Conservation (phyloP, 1,140 invertebrate species). For the Lordiphosa clarofinis region DNA sequence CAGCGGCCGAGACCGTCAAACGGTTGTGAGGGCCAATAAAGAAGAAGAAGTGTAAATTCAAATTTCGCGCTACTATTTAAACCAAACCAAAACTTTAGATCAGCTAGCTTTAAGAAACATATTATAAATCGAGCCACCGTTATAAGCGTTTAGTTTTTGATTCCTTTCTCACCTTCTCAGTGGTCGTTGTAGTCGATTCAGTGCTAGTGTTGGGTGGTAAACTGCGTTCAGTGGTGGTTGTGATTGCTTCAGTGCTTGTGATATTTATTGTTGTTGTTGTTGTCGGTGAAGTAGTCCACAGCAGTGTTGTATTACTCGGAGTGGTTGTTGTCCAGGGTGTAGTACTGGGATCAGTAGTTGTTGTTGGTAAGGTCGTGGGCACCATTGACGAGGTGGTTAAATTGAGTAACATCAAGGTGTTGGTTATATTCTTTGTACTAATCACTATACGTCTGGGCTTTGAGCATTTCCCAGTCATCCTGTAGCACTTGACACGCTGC, state of each 20-base stretch:
- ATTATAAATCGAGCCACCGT: too few relatives aligned
- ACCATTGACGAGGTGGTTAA: conserved; percentile 57
- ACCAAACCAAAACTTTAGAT: too few relatives aligned
- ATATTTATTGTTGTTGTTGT: conserved; percentile 15
- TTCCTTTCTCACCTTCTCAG: conserved; percentile 1
- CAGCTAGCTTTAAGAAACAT: too few relatives aligned
- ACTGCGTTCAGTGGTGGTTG: conserved; percentile 16
- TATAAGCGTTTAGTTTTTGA: too few relatives aligned
- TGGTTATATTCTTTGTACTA: conserved; percentile 47
- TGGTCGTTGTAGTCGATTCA: not conserved
- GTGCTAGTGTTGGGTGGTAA: not conserved
- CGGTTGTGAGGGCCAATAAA: too few relatives aligned
- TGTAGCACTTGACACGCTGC: conserved; percentile 61
- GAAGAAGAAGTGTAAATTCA: too few relatives aligned
- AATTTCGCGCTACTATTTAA: too few relatives aligned
- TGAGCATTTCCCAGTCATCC: conserved; percentile 73
- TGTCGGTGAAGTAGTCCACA: conserved; percentile 13
- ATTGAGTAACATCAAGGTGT: conserved; percentile 63
- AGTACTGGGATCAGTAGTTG: conserved; percentile 17
- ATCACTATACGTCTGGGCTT: conserved; percentile 42
- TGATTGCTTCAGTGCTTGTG: conserved; percentile 6
- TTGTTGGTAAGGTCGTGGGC: conserved; percentile 29
- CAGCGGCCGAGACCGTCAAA: too few relatives aligned
- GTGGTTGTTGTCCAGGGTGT: conserved; percentile 30
- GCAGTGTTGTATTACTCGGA: conserved; percentile 10